Evolutionary conservation across 2,797 vertebrate species (phyloP).

Genomic region (Streptopelia turtur): DNA sequence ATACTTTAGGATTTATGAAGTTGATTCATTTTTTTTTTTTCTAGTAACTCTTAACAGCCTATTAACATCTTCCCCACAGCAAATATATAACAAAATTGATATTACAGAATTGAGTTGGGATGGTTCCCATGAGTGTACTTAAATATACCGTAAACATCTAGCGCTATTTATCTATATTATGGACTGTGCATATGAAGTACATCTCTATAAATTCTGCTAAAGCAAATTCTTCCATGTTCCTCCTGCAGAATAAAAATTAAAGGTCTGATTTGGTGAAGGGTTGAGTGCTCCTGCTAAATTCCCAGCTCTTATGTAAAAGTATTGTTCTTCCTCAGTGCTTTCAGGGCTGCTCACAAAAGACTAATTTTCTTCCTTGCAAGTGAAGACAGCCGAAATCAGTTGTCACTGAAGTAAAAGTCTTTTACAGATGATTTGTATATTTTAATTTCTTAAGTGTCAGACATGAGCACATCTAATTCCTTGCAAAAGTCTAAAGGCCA

Average conservation of each 20-base stretch:
- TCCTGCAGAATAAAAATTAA: constrained; percentile 45
- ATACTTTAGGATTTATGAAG: constrained; percentile 67
- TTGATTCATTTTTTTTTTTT: constrained; percentile 32
- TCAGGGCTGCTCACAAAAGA: constrained; percentile 48
- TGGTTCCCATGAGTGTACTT: constrained; percentile 54
- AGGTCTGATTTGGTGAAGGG: neutral
- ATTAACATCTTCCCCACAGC: constrained; percentile 68
- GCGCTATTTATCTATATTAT: constrained; percentile 56
- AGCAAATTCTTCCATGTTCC: neutral
- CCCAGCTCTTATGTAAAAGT: constrained; percentile 29
- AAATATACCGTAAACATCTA: constrained; percentile 57
- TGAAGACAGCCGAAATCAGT: constrained; percentile 27
- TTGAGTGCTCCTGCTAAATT: constrained; percentile 16
- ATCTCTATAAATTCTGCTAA: constrained; percentile 25
- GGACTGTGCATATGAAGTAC: constrained; percentile 54
- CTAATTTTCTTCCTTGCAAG: constrained; percentile 20
- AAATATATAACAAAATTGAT: constrained; percentile 62
- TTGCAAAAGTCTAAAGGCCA: neutral
- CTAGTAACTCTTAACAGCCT: constrained; percentile 57
- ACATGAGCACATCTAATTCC: constrained; percentile 17
- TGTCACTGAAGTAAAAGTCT: constrained; percentile 45
- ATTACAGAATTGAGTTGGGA: constrained; percentile 63
- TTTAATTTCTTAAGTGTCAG: constrained; percentile 48
- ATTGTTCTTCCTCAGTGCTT: constrained; percentile 30
- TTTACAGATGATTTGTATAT: constrained; percentile 41